phyloP scores from a whole-genome alignment of 2,797 vertebrate species.

The Loriculus beryllinus region DNA sequence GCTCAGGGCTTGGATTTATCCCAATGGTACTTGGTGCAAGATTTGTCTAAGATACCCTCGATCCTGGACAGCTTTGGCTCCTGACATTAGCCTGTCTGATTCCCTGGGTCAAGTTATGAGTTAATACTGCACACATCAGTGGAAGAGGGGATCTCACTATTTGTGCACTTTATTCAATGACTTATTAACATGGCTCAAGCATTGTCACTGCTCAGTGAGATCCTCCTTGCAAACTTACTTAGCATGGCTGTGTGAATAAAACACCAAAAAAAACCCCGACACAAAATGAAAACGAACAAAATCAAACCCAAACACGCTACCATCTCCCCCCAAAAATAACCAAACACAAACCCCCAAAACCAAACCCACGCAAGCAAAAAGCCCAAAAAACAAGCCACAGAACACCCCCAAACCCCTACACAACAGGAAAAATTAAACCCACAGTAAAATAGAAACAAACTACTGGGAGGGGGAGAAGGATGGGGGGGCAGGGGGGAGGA shows the following conservation, averaged over 20 bases:
- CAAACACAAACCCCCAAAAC: too few species aligned
- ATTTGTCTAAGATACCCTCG: not conserved
- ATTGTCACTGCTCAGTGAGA: not conserved
- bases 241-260: not conserved
- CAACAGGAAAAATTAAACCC: not conserved
- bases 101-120: not conserved
- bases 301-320: not conserved
- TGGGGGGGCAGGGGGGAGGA: too few species aligned
- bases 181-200: not conserved
- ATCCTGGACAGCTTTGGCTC: not conserved
- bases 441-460: not conserved
- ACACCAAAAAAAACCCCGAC: not conserved
- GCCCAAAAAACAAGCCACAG: not conserved
- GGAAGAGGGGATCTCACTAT: not conserved
- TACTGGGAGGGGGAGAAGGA: too few species aligned
- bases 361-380: too few species aligned
- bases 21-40: not conserved
- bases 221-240: not conserved
- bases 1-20: not conserved
- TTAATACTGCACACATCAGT: not conserved
- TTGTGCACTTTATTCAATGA: not conserved
- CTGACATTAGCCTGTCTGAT: not conserved
- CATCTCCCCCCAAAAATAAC: not conserved
- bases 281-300: too few species aligned
- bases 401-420: not conserved